A percentile compares a stretch with the other conserved stretches of the same genome.
Conservation (phyloP, 2,797 vertebrate genomes). For the Lepilemur septentrionalis region DNA sequence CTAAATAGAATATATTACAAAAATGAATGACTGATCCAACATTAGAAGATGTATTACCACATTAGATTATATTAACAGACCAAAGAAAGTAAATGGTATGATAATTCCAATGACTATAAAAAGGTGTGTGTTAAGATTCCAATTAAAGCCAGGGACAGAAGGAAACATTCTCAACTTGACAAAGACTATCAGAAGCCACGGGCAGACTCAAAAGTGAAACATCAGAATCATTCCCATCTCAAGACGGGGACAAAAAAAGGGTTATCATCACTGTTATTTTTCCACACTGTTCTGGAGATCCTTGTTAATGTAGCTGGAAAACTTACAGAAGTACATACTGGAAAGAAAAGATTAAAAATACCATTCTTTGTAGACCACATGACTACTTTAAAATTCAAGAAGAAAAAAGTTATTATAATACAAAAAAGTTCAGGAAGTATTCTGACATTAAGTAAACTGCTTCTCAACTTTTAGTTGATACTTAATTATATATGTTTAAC, state of each 20-base stretch:
- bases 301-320: not conserved
- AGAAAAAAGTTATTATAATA: not conserved
- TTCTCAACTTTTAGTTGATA: not conserved
- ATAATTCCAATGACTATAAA: not conserved
- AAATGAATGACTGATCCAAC: not conserved
- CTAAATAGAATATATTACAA: not conserved
- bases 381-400: not conserved
- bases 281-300: not conserved
- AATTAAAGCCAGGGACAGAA: not conserved
- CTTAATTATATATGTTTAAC: not conserved
- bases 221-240: not conserved
- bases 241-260: not conserved
- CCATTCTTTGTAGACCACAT: not conserved
- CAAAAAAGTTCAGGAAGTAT: not conserved
- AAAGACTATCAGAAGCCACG: not conserved
- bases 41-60: not conserved
- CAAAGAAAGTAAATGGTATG: not conserved
- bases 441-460: not conserved
- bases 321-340: not conserved
- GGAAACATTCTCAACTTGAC: not conserved
- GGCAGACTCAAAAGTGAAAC: not conserved
- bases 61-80: not conserved
- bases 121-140: not conserved
- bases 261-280: not conserved
- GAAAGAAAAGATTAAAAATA: not conserved